A percentile compares a stretch with the other conserved stretches of the same genome.
Conservation (phyloP, 2,797 vertebrate genomes). For the Channallabes apus region DNA sequence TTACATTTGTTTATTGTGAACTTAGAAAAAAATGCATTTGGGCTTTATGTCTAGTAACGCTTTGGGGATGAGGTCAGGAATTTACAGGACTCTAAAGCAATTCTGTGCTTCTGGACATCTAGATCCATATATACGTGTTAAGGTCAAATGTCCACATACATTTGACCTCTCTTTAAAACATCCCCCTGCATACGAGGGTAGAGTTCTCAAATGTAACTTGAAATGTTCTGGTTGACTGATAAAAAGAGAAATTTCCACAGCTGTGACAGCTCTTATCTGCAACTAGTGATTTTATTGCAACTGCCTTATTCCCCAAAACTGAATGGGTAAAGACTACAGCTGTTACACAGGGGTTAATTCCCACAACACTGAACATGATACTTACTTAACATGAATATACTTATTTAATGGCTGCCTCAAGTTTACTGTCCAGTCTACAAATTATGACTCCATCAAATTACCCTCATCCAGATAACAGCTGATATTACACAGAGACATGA, state of each 20-base stretch:
- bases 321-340: conserved; percentile 13
- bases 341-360: conserved; percentile 17
- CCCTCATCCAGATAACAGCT: not conserved
- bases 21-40: too few relatives aligned
- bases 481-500: not conserved
- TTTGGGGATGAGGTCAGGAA: too few relatives aligned
- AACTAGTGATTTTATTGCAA: conserved; percentile 18
- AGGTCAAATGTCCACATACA: not conserved
- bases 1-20: too few relatives aligned
- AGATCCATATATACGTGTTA: not conserved
- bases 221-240: not conserved
- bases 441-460: not conserved
- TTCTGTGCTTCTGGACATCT: not conserved
- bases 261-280: conserved; percentile 12
- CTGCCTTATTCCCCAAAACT: not conserved
- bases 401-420: not conserved
- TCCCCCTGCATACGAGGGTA: not conserved
- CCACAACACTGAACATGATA: not conserved
- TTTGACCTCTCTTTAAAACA: not conserved
- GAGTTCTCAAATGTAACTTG: not conserved
- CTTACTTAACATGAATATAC: too few relatives aligned
- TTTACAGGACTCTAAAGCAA: not conserved
- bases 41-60: too few relatives aligned
- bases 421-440: not conserved
- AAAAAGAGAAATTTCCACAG: not conserved